phyloP scores from a whole-genome alignment of 2,113 vertebrate genomes.

The Chionomys nivalis region DNA sequence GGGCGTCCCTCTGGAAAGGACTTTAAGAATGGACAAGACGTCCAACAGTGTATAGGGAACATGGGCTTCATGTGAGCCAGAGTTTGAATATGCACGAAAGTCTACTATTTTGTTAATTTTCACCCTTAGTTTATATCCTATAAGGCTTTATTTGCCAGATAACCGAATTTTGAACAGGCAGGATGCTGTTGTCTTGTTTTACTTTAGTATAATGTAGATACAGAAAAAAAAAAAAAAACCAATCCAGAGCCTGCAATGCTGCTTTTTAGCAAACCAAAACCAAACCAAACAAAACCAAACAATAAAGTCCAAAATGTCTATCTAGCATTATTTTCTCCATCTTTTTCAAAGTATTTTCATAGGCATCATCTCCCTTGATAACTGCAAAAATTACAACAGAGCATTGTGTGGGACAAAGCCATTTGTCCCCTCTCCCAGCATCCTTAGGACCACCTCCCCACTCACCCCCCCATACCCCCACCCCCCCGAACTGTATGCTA shows the following conservation, averaged over 20 bases:
- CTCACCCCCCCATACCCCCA: too few species aligned
- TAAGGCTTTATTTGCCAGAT: background rate
- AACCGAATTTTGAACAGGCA: background rate
- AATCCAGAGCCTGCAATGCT: background rate
- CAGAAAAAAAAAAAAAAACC: background rate
- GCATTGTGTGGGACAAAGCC: background rate
- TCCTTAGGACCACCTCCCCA: background rate
- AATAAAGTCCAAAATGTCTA: background rate
- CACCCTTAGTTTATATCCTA: background rate
- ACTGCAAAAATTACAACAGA: background rate
- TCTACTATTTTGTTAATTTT: background rate
- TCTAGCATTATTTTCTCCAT: background rate
- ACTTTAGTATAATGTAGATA: background rate
- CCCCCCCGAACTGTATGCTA: too few species aligned
- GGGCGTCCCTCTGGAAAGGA: background rate
- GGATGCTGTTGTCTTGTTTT: background rate
- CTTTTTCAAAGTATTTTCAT: background rate
- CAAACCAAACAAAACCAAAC: background rate
- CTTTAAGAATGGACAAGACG: background rate
- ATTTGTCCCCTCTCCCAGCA: background rate
- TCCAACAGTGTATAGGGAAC: background rate
- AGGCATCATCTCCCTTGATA: background rate
- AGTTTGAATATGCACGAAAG: background rate
- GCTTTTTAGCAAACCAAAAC: background rate
- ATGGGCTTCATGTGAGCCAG: background rate